A percentile compares a stretch with the other conserved stretches of the same genome.
These are phyloP conservation scores for Aphyosemion australe DNA, from an alignment of 2,113 vertebrate species.

Conservation along the genomic window DNA sequence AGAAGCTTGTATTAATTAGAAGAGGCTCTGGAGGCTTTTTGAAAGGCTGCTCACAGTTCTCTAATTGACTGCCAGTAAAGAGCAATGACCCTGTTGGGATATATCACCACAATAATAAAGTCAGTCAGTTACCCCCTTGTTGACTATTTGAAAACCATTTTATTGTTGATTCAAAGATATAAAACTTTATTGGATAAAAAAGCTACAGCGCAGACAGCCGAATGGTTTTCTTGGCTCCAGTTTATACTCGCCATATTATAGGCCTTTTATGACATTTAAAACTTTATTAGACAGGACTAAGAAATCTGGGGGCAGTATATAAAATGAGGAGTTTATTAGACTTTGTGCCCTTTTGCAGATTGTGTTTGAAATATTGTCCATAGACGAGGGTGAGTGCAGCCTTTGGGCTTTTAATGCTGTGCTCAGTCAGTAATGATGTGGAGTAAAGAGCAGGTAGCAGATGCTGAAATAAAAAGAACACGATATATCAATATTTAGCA, in stretches of 20 bases:
- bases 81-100: constrained; percentile 90
- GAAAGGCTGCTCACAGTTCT: constrained; percentile 26
- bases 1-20: constrained; percentile 22
- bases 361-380: constrained; percentile 86
- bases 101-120: constrained; percentile 96
- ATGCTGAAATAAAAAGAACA: constrained; percentile 64
- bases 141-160: constrained; percentile 94
- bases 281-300: constrained; percentile 98
- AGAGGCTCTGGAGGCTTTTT: constrained; percentile 7
- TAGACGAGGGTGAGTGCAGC: constrained; percentile 72
- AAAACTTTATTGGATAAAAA: constrained; percentile 98
- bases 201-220: constrained; percentile 89
- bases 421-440: constrained; percentile 52
- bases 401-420: constrained; percentile 41
- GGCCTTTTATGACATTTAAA: constrained; percentile 97
- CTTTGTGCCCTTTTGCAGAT: constrained; percentile 89
- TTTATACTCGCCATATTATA: constrained; percentile 92
- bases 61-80: constrained; percentile 87
- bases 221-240: constrained; percentile 88
- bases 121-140: constrained; percentile 94
- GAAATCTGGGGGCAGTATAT: constrained; percentile 96
- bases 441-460: constrained; percentile 63
- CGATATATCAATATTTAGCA: constrained; percentile 70
- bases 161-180: constrained; percentile 98
- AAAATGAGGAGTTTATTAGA: constrained; percentile 97